phyloP scores from a whole-genome alignment of 1,140 invertebrate species.

The Zaprionus vittiger region DNA sequence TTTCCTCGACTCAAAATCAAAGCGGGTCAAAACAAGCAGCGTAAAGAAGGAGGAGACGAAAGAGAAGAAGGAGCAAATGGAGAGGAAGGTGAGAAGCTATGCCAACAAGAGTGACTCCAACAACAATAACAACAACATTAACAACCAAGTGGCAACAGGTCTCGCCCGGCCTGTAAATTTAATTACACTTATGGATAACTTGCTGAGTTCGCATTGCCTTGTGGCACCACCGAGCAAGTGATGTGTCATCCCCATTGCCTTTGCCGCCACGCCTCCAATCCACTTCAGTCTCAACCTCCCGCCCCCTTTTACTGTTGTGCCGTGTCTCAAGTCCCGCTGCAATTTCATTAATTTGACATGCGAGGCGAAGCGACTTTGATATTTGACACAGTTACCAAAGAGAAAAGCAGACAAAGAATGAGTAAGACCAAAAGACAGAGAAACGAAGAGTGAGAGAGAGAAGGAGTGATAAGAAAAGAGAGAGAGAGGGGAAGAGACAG shows the following conservation, averaged over 20 bases:
- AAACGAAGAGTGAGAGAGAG: background rate
- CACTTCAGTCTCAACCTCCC: too few species aligned
- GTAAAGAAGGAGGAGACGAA: background rate
- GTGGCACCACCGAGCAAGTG: conserved; percentile 4
- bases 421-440: background rate
- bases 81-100: background rate
- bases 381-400: conserved; percentile 17
- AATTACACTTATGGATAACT: conserved; percentile 70
- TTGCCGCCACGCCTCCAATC: background rate
- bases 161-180: conserved; percentile 62
- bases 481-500: background rate
- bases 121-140: background rate
- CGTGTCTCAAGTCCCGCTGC: conserved; percentile 11
- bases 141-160: conserved; percentile 30
- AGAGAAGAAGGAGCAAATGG: background rate
- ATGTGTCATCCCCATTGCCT: conserved; percentile 3
- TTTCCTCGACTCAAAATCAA: conserved; percentile 55
- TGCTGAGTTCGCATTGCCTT: conserved; percentile 21
- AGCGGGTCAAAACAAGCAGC: conserved; percentile 48
- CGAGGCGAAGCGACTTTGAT: conserved; percentile 25
- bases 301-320: background rate
- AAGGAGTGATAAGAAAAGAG: background rate
- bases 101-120: background rate
- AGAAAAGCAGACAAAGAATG: background rate
- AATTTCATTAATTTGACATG: conserved; percentile 44